Percentiles rank a stretch among this genome's conserved stretches.
Evolutionary conservation across 2,888 invertebrate species (phyloP).

Genomic region (Fragum whitleyi): DNA sequence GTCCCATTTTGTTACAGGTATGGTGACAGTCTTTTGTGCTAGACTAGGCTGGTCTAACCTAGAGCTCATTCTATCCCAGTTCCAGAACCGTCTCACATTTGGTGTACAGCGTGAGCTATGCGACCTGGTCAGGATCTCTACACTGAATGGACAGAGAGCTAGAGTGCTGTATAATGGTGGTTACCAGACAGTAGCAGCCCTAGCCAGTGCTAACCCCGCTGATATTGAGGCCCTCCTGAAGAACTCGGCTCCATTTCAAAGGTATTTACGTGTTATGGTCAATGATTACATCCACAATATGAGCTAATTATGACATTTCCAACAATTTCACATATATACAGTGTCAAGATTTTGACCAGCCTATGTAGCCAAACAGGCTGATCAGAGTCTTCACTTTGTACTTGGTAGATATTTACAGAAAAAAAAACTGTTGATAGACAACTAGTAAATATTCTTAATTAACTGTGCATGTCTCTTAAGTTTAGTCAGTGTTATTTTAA

Average conservation of each 20-base stretch:
- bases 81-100: conserved; percentile 97
- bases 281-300: no score
- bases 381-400: no score
- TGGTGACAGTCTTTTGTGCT: conserved; percentile 98
- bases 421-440: no score
- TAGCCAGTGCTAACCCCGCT: conserved; percentile 91
- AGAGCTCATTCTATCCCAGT: conserved; percentile 95
- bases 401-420: no score
- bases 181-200: conserved; percentile 90
- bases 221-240: conserved; percentile 91
- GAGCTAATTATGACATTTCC: no score
- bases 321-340: no score
- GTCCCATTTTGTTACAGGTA: conserved; percentile 89
- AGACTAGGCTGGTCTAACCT: conserved; percentile 96
- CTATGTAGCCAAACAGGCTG: no score
- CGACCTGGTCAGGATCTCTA: conserved; percentile 92
- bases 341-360: no score
- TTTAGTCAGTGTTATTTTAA: no score
- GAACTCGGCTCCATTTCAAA: conserved; percentile 94
- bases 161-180: conserved; percentile 93
- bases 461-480: no score
- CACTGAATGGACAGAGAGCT: conserved; percentile 93
- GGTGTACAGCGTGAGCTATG: conserved; percentile 96
- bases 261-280: no score
- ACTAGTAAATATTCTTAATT: no score